Evolutionary conservation across 1,140 invertebrate genomes (phyloP), one percentile per base, ranked within the genome.

Genomic region (Drosophila albomicans): DNA sequence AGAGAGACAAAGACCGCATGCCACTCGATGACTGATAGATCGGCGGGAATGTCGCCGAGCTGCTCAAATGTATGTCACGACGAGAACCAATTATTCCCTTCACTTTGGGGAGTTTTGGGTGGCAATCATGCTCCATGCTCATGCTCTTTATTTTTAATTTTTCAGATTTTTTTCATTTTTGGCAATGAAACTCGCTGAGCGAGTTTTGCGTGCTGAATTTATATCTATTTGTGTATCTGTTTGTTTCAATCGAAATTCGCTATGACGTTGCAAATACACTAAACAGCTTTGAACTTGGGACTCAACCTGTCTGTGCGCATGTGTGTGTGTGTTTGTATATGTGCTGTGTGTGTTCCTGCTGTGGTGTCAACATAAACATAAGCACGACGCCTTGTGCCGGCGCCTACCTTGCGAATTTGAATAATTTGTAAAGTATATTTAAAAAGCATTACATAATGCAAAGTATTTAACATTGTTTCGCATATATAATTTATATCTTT

Each of bases 371-470:
- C 73, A 79, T 72, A 75, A 70, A 75, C 66, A 74, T 69, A 56
- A 73, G 20, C 20, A n/a, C 28, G 15, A 51, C 61, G 71, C 82
- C 72, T 79, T 76, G 77, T 63, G 49, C 81, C 62, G 79, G 71
- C 79, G 75, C 67, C 79, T 87, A 71, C 82, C 84, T 87, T 87
- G 82, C 76, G 7, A 57, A 57, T 88, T 70, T 82, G 84, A 88
- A 86, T 86, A 74, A 69, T 79, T 82, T 70, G 41, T 59, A 56
- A 64, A 45, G 38, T 74, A 25, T 57, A 62, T 73, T 46, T 73
- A 67, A 32, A 10, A 54, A 59, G 51, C 57, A 81, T 81, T 45
- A 67, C 69, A 81, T 72, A 64, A 69, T 69, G 65, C 45, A 56
- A 63, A 56, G 30, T 63, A 58, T 35, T 59, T 45, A 64, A 45